These are phyloP conservation scores for Cyrtodaria siliqua DNA, from an alignment of 2,888 invertebrate species.

Conservation along the genomic window DNA sequence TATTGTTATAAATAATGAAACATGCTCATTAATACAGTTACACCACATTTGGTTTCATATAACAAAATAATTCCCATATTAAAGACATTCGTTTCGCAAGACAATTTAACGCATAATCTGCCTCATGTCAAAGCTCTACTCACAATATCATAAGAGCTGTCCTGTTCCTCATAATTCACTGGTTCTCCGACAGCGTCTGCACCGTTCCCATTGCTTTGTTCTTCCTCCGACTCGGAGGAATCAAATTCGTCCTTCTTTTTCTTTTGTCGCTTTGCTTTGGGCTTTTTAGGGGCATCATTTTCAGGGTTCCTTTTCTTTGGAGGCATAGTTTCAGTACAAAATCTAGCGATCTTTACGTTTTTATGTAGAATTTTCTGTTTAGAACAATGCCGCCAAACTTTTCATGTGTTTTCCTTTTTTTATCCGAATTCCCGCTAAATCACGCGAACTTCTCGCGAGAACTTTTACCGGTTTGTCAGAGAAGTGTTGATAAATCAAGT, in stretches of 20 bases:
- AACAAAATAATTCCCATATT: no score
- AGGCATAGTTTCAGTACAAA: slow-evolving; percentile 66
- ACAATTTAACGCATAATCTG: no score
- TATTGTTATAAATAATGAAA: no score
- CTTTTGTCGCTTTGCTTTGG: slow-evolving; percentile 73
- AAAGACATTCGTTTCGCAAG: no score
- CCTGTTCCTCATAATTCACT: slow-evolving; percentile 55
- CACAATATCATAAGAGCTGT: slow-evolving; percentile 66
- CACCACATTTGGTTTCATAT: no score
- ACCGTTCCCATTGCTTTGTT: slow-evolving; percentile 63
- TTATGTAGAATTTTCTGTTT: slow-evolving; percentile 16
- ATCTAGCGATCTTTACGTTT: not conserved
- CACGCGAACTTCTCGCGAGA: slow-evolving; percentile 49
- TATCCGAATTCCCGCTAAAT: slow-evolving; percentile 59
- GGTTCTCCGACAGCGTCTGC: no score
- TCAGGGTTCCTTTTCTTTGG: slow-evolving; percentile 77
- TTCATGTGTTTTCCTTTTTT: slow-evolving; percentile 64
- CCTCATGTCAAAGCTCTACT: slow-evolving; percentile 24
- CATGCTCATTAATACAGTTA: no score
- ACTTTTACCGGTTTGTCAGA: no score
- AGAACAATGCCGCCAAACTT: slow-evolving; percentile 58
- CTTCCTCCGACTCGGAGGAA: slow-evolving; percentile 55
- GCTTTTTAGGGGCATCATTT: slow-evolving; percentile 69
- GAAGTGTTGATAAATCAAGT: no score
- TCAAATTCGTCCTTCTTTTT: slow-evolving; percentile 75